Evolutionary conservation across 2,888 invertebrate genomes (phyloP).

Genomic region (Furcula furcula): DNA sequence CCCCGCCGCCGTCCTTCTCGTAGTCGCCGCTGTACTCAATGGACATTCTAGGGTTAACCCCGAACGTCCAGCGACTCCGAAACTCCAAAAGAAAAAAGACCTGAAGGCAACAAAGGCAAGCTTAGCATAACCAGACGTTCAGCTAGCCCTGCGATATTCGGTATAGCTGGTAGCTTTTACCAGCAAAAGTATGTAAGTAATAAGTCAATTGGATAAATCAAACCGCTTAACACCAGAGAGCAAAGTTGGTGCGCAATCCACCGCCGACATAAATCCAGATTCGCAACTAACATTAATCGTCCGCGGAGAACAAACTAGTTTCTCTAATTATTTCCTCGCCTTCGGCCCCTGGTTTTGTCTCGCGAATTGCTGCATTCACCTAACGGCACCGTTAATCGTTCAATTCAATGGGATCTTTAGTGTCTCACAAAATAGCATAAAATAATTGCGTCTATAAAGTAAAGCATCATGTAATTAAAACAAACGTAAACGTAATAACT

Average conservation of each 20-base stretch:
- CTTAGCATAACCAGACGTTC: too few species aligned
- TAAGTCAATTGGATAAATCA: constrained; percentile 9
- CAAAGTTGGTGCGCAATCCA: constrained; percentile 48
- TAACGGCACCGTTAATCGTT: constrained; percentile 49
- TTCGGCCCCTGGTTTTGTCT: constrained; percentile 59
- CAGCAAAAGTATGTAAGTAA: constrained; percentile 30
- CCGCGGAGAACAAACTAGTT: constrained; percentile 59
- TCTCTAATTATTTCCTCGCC: constrained; percentile 67
- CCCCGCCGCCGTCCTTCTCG: too few species aligned
- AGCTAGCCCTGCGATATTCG: constrained; percentile 4
- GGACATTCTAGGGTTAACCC: too few species aligned
- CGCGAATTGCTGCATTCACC: constrained; percentile 46
- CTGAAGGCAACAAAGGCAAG: too few species aligned
- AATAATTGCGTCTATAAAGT: constrained; percentile 12
- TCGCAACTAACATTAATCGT: constrained; percentile 69
- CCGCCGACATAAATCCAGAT: constrained; percentile 54
- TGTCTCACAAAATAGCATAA: constrained; percentile 20
- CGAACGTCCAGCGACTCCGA: too few species aligned
- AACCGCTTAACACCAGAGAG: constrained; percentile 15
- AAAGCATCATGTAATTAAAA: constrained; percentile 6
- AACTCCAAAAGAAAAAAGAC: too few species aligned
- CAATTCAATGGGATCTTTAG: constrained; percentile 38
- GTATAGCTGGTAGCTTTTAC: constrained; percentile 35
- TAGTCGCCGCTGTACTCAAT: too few species aligned
- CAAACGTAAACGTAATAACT: too few species aligned